A percentile compares a stretch with the other conserved stretches of the same genome.
Evolutionary conservation across 2,797 vertebrate species (phyloP).

Genomic region (Artibeus jamaicensis): DNA sequence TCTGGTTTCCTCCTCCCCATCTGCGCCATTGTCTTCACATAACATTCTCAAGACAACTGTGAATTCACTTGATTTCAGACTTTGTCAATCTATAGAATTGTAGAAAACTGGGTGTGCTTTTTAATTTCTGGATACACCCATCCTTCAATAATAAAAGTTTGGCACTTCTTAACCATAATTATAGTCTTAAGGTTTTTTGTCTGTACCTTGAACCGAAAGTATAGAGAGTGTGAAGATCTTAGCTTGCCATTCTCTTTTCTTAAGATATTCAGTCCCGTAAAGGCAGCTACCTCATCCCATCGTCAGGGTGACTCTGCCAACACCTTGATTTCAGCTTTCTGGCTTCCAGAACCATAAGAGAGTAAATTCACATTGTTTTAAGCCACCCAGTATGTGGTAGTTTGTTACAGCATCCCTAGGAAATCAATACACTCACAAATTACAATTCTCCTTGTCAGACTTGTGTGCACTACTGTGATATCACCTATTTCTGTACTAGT

Average conservation of each 20-base stretch:
- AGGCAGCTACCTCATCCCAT: neutral
- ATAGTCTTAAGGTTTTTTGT: neutral
- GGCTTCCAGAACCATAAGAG: neutral
- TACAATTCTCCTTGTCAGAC: neutral
- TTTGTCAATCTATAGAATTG: neutral
- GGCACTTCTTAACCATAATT: neutral
- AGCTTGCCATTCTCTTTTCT: neutral
- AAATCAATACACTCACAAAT: neutral
- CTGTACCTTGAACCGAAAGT: neutral
- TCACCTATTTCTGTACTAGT: neutral
- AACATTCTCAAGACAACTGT: neutral
- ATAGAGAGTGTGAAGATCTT: neutral
- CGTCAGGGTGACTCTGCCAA: neutral
- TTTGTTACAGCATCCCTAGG: neutral
- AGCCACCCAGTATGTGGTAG: neutral
- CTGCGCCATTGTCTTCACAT: neutral
- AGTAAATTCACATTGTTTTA: neutral
- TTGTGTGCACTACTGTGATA: neutral
- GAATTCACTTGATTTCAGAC: neutral
- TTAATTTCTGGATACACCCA: neutral
- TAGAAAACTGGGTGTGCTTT: neutral
- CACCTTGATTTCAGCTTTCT: neutral
- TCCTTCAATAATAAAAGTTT: neutral
- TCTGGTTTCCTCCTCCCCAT: neutral
- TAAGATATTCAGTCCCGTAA: neutral